Conservation (phyloP, 2,888 invertebrate species). For the Drosophila affinis region DNA sequence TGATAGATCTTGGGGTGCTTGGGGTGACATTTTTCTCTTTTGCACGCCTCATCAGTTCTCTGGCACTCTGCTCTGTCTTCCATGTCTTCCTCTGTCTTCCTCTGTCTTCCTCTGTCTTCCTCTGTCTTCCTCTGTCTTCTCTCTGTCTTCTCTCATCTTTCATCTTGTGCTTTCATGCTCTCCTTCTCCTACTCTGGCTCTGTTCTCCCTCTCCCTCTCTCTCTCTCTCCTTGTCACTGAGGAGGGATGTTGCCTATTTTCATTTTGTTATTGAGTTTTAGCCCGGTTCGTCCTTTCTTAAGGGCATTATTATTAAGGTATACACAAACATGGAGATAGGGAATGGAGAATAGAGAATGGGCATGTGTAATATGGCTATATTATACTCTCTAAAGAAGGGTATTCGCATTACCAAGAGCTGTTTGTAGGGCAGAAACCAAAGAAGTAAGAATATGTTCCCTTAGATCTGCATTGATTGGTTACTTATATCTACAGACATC, state of each 20-base stretch:
- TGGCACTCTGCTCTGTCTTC: constrained; percentile 12
- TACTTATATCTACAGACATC: not conserved
- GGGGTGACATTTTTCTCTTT: constrained; percentile 20
- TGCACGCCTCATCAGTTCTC: constrained; percentile 57
- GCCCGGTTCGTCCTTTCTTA: constrained; percentile 58
- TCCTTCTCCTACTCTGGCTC: no score
- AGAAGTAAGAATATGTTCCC: no score
- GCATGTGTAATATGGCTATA: not conserved
- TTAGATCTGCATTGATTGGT: not conserved
- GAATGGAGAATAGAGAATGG: no score
- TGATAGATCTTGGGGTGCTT: constrained; percentile 32
- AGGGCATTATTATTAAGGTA: constrained; percentile 70
- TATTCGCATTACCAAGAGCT: not conserved
- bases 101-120: no score
- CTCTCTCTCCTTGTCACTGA: not conserved
- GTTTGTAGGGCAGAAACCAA: not conserved
- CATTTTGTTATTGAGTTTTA: constrained; percentile 52
- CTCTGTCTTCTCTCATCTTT: constrained; percentile 4
- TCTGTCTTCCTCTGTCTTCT: not conserved
- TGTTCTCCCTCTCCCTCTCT: not conserved
- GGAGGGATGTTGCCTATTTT: constrained; percentile 43
- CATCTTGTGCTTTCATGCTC: constrained; percentile 37
- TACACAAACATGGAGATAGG: constrained; percentile 29
- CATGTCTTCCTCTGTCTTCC: not conserved
- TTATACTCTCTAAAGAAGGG: not conserved